Evolutionary conservation across 2,797 vertebrate species (phyloP).

Genomic region (Bradypodion pumilum): DNA sequence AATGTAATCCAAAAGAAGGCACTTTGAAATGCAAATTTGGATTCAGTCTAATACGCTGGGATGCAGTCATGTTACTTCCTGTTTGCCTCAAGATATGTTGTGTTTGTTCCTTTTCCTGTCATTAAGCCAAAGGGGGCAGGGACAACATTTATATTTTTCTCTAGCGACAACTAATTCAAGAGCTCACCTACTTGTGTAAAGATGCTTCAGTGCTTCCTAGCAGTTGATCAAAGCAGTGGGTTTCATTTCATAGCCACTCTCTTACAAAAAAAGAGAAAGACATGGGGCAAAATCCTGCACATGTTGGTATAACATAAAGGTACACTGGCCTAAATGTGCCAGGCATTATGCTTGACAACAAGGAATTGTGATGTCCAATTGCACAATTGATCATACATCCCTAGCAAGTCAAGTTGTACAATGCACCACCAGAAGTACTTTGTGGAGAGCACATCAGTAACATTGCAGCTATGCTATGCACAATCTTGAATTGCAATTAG

Average conservation of each 20-base stretch:
- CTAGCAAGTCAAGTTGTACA: no score
- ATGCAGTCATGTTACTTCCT: neutral
- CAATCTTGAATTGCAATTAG: no score
- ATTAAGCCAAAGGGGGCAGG: neutral
- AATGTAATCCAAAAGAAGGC: neutral
- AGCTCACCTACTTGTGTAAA: neutral
- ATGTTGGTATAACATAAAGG: no score
- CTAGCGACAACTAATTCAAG: neutral
- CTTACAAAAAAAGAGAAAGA: neutral
- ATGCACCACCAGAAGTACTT: no score
- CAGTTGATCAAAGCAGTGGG: neutral
- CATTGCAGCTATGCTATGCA: no score
- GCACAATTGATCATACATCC: no score
- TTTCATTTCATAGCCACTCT: neutral
- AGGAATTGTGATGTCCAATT: no score
- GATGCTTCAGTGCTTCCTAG: neutral
- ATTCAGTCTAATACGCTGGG: neutral
- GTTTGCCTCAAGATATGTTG: neutral
- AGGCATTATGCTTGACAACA: no score
- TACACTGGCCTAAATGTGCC: no score
- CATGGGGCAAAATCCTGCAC: neutral
- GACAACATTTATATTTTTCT: neutral
- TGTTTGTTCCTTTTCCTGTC: neutral
- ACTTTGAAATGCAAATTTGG: slow-evolving; percentile 20
- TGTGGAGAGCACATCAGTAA: no score